Conservation (phyloP, 2,888 invertebrate genomes). For the Chloromyia formosa region DNA sequence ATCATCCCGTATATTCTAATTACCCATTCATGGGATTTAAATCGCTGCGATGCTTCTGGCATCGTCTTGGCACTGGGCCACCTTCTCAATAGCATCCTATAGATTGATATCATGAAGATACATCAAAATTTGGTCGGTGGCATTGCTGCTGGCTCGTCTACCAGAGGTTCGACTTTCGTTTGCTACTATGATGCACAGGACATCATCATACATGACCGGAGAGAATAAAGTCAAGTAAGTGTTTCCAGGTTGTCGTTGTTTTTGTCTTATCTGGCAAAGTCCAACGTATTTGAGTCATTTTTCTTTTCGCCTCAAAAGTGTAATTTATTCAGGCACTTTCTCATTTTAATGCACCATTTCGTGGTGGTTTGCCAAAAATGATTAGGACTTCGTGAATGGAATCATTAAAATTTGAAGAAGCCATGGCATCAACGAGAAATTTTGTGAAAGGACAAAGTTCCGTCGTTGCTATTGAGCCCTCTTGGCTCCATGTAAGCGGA, state of each 20-base stretch:
- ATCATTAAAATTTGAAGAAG: constrained; percentile 39
- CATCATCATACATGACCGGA: not conserved
- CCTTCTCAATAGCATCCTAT: constrained; percentile 6
- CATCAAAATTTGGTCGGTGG: constrained; percentile 32
- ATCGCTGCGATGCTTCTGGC: constrained; percentile 3
- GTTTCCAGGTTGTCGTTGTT: not conserved
- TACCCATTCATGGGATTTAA: constrained; percentile 39
- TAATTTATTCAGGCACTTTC: constrained; percentile 45
- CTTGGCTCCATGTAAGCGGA: not conserved
- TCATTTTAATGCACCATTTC: constrained; percentile 45
- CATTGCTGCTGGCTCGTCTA: no score
- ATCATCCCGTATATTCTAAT: constrained; percentile 27
- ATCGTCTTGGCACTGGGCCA: constrained; percentile 4
- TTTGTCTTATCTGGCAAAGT: constrained; percentile 32
- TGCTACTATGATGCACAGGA: not conserved
- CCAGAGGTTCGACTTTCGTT: not conserved
- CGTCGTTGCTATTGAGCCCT: not conserved
- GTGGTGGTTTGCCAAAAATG: constrained; percentile 43
- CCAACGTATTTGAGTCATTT: constrained; percentile 42
- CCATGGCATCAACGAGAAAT: not conserved
- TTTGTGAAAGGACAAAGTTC: constrained; percentile 28
- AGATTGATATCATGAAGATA: constrained; percentile 33
- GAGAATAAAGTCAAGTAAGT: not conserved
- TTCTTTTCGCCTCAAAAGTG: constrained; percentile 31
- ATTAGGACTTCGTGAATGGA: constrained; percentile 42